Evolutionary conservation across 2,113 vertebrate species (phyloP), one percentile per base, ranked within the genome.

Genomic region (Hyaena hyaena): DNA sequence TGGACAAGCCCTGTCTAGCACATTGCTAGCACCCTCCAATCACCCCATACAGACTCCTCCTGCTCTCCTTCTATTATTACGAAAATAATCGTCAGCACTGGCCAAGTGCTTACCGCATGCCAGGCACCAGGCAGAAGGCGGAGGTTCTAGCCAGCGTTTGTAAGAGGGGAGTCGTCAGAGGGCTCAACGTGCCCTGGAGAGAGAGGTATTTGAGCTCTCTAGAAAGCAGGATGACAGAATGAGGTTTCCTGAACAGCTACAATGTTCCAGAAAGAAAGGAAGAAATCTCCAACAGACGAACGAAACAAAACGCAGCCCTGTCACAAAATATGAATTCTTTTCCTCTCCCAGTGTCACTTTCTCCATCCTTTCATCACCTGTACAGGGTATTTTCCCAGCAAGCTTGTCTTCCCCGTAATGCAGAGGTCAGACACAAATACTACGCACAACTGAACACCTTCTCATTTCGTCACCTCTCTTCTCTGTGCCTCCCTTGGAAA

Each of bases 401-500:
- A 96, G 19, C 2, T 45, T 66, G 31, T 93, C 80, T 94, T 73
- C 35, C 39, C 23, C 2, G 21, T 28, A 93, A 7, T 26, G 24
- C 63, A 83, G 58, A 87, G 68, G 69, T 39, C 65, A 69, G 63
- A 58, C 15, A 33, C 45, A 68, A 83, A 86, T 6, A 77, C 65
- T 43, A 23, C 80, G 77, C 23, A 58, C 73, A 96, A 58, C 31
- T 4, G 24, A 73, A 93, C 45, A n/a, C 7, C 10, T 96, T 95
- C 92, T 88, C 73, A 31, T 93, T 89, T 92, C 84, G 19, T 43
- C 48, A 55, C 88, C 88, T 93, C 86, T 80, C 31, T 7, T 63
- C 19, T 90, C 53, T 11, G 12, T 4, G 17, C 21, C 48, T 90
- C 92, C 80, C 33, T 74, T 88, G 96, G 95, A 66, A 98, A 88